Conservation (phyloP, 2,113 vertebrate species). For the Morphnarchus princeps region DNA sequence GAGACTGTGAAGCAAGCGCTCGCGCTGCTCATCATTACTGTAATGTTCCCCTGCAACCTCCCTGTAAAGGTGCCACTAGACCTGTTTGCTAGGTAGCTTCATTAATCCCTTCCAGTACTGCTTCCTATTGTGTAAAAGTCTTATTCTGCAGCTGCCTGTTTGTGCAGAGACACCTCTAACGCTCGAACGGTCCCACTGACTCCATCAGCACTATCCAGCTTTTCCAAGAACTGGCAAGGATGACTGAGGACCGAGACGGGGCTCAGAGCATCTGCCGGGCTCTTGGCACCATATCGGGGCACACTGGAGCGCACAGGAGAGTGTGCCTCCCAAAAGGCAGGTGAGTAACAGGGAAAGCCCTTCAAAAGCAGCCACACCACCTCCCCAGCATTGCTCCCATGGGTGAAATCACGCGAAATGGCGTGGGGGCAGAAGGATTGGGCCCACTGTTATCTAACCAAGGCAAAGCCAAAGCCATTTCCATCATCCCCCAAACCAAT, state of each 20-base stretch:
- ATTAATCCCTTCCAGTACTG: background rate
- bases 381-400: background rate
- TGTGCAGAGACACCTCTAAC: background rate
- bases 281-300: background rate
- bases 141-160: background rate
- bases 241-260: background rate
- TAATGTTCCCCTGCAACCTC: background rate
- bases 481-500: background rate
- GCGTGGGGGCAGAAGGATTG: background rate
- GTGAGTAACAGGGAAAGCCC: background rate
- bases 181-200: background rate
- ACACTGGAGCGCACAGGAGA: accelerated
- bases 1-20: background rate
- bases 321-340: background rate
- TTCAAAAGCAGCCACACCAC: background rate
- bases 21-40: background rate
- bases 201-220: background rate
- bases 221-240: background rate
- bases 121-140: background rate
- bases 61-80: background rate
- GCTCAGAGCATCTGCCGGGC: background rate
- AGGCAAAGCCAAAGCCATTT: background rate
- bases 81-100: background rate
- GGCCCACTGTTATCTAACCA: background rate
- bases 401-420: background rate